Evolutionary conservation across 2,888 invertebrate species (phyloP).

Genomic region (Drosophila austrosaltans): DNA sequence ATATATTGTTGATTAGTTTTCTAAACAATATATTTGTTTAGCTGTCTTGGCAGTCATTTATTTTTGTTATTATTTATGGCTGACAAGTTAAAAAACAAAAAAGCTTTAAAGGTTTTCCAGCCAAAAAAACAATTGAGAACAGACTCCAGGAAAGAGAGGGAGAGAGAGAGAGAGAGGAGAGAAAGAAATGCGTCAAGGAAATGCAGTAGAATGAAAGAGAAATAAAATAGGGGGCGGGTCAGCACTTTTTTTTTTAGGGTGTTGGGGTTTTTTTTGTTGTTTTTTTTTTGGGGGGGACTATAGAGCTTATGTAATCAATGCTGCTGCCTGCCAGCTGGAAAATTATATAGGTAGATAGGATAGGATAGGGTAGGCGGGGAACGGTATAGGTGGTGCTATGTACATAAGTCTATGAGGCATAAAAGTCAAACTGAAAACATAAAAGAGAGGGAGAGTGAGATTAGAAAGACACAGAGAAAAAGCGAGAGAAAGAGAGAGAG

Average conservation of each 20-base stretch:
- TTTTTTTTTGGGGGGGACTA: constrained; percentile 17
- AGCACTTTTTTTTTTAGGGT: constrained; percentile 21
- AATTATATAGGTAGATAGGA: constrained; percentile 40
- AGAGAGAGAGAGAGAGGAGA: background rate
- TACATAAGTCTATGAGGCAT: constrained; percentile 16
- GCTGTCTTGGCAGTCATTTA: constrained; percentile 60
- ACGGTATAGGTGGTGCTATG: constrained; percentile 6
- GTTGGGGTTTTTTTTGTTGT: background rate
- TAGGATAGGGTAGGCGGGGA: background rate
- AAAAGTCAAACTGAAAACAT: constrained; percentile 19
- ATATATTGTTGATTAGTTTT: constrained; percentile 64
- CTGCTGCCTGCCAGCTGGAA: constrained; percentile 53
- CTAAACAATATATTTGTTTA: constrained; percentile 69
- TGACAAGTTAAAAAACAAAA: constrained; percentile 26
- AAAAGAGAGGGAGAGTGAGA: constrained; percentile 21
- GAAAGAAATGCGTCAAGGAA: constrained; percentile 53
- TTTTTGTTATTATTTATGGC: constrained; percentile 48
- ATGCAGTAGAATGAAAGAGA: constrained; percentile 56
- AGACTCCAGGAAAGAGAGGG: constrained; percentile 2
- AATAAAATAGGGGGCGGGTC: constrained; percentile 29
- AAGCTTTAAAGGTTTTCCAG: constrained; percentile 10
- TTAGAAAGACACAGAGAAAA: background rate
- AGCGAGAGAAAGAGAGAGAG: constrained; percentile 17
- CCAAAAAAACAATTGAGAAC: constrained; percentile 11
- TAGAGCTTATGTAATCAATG: constrained; percentile 70